Percentiles rank a stretch among this genome's conserved stretches.
Evolutionary conservation across 1,140 invertebrate species (phyloP).

Genomic region (Tetraneura akinire): DNA sequence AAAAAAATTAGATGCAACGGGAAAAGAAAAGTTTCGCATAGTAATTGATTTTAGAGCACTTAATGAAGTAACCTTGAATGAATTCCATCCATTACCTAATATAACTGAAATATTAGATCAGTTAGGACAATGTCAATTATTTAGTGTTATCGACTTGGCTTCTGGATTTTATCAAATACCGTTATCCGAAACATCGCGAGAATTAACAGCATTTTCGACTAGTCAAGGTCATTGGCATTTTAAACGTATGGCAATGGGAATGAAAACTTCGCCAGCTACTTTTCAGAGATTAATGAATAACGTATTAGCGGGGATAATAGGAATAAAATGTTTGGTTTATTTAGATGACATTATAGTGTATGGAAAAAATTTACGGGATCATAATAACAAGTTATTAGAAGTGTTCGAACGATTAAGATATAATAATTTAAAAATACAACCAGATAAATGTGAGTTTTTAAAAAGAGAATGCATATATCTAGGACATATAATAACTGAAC

Average conservation of each 20-base stretch:
- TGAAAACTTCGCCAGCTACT: constrained; percentile 59
- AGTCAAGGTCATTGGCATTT: constrained; percentile 59
- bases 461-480: constrained; percentile 59
- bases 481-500: constrained; percentile 58
- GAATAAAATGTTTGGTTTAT: constrained; percentile 56
- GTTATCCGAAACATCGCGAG: constrained; percentile 57
- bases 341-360: constrained; percentile 60
- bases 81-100: constrained; percentile 60
- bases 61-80: constrained; percentile 57
- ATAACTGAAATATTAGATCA: constrained; percentile 60
- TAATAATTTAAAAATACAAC: constrained; percentile 60
- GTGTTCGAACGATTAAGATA: constrained; percentile 58
- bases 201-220: constrained; percentile 61
- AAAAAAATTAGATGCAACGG: constrained; percentile 55
- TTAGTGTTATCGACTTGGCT: constrained; percentile 61
- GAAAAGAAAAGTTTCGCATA: constrained; percentile 54
- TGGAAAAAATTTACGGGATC: constrained; percentile 57
- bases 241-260: constrained; percentile 59
- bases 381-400: constrained; percentile 55
- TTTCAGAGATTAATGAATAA: constrained; percentile 60
- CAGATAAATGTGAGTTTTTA: constrained; percentile 61
- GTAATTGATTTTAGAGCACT: constrained; percentile 55
- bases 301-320: constrained; percentile 55
- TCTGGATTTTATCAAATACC: constrained; percentile 62
- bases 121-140: constrained; percentile 57